A percentile compares a stretch with the other conserved stretches of the same genome.
phyloP scores from a whole-genome alignment of 2,797 vertebrate genomes.

The Crocodylus rhombifer region DNA sequence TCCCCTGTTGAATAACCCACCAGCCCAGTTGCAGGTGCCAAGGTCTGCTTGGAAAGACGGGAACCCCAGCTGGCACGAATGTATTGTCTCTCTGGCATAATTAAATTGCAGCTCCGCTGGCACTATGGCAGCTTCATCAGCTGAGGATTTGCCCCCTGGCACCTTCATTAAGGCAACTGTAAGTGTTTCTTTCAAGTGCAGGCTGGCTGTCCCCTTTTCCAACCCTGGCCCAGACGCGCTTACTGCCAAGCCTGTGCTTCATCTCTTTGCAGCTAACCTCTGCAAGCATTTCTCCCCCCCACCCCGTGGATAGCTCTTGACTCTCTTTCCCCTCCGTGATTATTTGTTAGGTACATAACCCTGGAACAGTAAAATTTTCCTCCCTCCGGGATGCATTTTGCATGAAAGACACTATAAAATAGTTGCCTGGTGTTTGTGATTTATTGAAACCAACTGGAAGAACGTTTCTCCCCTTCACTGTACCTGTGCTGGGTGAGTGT shows the following conservation, averaged over 20 bases:
- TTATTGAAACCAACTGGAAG: conserved; percentile 23
- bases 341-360: background rate
- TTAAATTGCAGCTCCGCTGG: background rate
- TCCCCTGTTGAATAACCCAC: background rate
- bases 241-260: background rate
- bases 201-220: background rate
- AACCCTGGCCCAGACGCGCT: background rate
- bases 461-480: background rate
- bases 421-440: conserved; percentile 36
- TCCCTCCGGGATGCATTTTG: conserved; percentile 40
- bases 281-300: background rate
- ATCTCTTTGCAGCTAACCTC: background rate
- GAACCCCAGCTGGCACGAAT: background rate
- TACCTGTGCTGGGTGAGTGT: background rate
- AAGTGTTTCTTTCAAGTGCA: background rate
- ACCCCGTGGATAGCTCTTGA: background rate
- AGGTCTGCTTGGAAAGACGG: background rate
- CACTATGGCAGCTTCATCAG: too few relatives aligned
- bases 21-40: background rate
- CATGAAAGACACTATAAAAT: background rate
- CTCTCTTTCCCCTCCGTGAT: background rate
- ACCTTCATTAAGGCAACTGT: background rate
- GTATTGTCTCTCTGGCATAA: too few relatives aligned
- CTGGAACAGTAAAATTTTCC: conserved; percentile 11
- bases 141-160: background rate